Conservation (phyloP, 2,113 vertebrate genomes). For the Zosterops pallidus region DNA sequence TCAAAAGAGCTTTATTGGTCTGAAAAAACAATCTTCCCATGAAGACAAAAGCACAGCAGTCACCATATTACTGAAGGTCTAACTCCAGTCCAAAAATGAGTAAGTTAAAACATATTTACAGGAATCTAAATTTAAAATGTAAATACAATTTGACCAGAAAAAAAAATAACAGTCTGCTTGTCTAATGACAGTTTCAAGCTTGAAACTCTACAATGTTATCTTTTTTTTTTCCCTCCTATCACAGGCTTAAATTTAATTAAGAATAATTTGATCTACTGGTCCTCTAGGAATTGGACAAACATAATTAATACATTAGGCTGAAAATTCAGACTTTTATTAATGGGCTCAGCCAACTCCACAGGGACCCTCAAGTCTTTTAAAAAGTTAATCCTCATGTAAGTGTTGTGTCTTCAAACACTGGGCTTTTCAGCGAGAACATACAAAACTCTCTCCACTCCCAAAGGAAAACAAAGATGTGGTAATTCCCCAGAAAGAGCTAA, state of each 20-base stretch:
- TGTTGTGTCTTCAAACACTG: not conserved
- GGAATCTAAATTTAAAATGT: not conserved
- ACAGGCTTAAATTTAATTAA: not conserved
- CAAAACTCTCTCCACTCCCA: not conserved
- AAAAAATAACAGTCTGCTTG: not conserved
- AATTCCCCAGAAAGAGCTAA: not conserved
- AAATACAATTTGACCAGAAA: not conserved
- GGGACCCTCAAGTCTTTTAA: not conserved
- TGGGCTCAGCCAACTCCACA: not conserved
- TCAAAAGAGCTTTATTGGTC: not conserved
- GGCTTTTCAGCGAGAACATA: not conserved
- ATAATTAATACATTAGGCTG: not conserved
- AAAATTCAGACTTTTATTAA: constrained; percentile 16
- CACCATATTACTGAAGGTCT: not conserved
- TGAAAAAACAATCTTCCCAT: not conserved
- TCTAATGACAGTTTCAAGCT: not conserved
- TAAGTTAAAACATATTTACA: not conserved
- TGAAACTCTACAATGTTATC: not conserved
- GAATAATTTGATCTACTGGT: not conserved
- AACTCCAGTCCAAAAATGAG: not conserved
- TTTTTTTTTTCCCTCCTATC: not conserved
- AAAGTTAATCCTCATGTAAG: constrained; percentile 9
- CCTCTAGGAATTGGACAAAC: not conserved
- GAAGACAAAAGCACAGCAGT: not conserved
- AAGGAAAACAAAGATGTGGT: not conserved